These are phyloP conservation scores for Tachuris rubrigastra DNA, from an alignment of 2,113 vertebrate species.

Conservation along the genomic window DNA sequence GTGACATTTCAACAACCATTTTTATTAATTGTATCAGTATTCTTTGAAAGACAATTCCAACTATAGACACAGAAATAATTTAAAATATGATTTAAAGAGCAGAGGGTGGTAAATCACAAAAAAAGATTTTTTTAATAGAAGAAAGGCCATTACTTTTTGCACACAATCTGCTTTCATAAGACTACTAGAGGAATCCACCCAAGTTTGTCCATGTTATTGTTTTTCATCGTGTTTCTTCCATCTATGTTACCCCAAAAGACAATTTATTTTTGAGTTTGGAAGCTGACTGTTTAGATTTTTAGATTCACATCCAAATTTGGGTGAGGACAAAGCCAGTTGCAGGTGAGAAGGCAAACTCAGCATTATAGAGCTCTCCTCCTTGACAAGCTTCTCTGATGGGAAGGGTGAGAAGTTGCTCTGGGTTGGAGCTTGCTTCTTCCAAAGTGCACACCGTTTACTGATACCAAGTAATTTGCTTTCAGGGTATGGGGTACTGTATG, in stretches of 20 bases:
- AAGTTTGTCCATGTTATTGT: neutral
- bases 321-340: neutral
- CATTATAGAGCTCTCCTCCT: fast-evolving
- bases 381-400: fast-evolving
- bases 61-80: neutral
- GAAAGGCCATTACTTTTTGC: neutral
- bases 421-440: neutral
- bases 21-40: neutral
- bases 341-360: neutral
- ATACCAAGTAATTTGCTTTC: neutral
- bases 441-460: neutral
- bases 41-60: neutral
- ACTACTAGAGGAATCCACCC: neutral
- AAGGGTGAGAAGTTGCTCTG: neutral
- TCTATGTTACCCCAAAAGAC: neutral
- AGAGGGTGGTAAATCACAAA: neutral
- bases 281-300: neutral
- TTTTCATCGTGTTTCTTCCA: neutral
- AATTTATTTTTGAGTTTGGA: neutral
- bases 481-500: fast-evolving
- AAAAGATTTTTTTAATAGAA: neutral
- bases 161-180: neutral
- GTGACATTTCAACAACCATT: neutral
- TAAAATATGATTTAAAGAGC: neutral
- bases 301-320: neutral